Evolutionary conservation across 1,140 invertebrate species (phyloP).

Genomic region (Drosophila ogumai): DNA sequence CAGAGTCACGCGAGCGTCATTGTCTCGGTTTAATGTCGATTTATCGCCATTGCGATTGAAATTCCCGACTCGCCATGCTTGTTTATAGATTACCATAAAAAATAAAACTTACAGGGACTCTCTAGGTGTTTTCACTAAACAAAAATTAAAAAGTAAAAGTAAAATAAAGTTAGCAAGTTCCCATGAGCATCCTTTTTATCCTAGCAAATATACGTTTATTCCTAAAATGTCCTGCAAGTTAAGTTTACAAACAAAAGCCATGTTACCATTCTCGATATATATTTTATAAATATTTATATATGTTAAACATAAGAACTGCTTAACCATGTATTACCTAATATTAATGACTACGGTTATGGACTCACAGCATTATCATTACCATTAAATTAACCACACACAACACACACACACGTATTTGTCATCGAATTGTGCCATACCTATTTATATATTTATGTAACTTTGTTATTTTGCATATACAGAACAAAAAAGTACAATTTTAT

Average conservation of each 20-base stretch:
- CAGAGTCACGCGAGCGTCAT: conserved; percentile 36
- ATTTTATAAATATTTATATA: conserved; percentile 78
- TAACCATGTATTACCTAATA: conserved; percentile 56
- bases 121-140: conserved; percentile 2
- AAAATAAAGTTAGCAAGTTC: conserved; percentile 21
- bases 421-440: conserved; percentile 50
- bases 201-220: conserved; percentile 27
- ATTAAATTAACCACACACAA: conserved; percentile 40
- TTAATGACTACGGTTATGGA: conserved; percentile 39
- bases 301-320: conserved; percentile 46
- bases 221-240: conserved; percentile 55
- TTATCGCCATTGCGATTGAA: conserved; percentile 25
- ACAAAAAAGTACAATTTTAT: conserved; percentile 49
- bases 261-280: conserved; percentile 69
- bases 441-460: conserved; percentile 45
- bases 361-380: conserved; percentile 38
- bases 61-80: conserved; percentile 16
- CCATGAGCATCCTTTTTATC: conserved; percentile 18
- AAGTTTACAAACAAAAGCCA: conserved; percentile 47
- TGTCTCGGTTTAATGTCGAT: conserved; percentile 28
- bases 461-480: conserved; percentile 50
- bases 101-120: conserved; percentile 17
- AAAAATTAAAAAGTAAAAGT: neutral
- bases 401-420: conserved; percentile 49
- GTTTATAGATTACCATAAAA: conserved; percentile 5